phyloP scores from a whole-genome alignment of 1,140 invertebrate species.

The Pissodes strobi region DNA sequence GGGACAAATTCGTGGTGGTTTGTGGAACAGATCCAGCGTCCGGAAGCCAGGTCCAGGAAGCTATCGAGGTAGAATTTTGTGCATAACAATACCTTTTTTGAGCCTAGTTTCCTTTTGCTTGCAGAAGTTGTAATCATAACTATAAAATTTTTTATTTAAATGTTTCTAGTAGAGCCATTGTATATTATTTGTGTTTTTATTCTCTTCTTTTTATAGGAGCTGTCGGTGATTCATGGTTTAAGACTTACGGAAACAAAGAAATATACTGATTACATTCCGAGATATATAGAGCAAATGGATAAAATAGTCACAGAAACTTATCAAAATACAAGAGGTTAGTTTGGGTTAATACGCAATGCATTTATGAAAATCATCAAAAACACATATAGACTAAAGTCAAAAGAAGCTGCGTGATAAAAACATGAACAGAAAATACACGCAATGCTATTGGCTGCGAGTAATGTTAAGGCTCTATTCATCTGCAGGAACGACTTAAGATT shows the following conservation, averaged over 20 bases:
- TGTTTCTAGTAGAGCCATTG: neutral
- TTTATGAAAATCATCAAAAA: too few species aligned
- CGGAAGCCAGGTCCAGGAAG: conserved; percentile 69
- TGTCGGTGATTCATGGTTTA: conserved; percentile 65
- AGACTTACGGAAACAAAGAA: conserved; percentile 66
- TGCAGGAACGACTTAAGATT: too few species aligned
- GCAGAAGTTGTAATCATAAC: too few species aligned
- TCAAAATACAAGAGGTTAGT: conserved; percentile 67
- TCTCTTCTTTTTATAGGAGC: conserved; percentile 62
- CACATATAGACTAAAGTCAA: too few species aligned
- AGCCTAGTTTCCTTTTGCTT: too few species aligned
- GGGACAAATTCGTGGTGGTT: conserved; percentile 75
- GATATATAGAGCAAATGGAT: conserved; percentile 66
- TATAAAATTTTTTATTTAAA: neutral
- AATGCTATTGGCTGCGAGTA: too few species aligned
- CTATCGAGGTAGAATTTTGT: conserved; percentile 72
- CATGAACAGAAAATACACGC: too few species aligned
- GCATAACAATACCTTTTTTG: too few species aligned
- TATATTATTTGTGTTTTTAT: too few species aligned
- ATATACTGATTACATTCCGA: conserved; percentile 71
- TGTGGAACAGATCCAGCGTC: conserved; percentile 68
- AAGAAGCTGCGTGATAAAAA: too few species aligned
- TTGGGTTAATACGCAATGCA: too few species aligned
- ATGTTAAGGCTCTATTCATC: too few species aligned
- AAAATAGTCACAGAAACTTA: conserved; percentile 68